Base-by-base conservation (phyloP, 2,113 vertebrate species). In the Nyctereutes procyonoides region DNA sequence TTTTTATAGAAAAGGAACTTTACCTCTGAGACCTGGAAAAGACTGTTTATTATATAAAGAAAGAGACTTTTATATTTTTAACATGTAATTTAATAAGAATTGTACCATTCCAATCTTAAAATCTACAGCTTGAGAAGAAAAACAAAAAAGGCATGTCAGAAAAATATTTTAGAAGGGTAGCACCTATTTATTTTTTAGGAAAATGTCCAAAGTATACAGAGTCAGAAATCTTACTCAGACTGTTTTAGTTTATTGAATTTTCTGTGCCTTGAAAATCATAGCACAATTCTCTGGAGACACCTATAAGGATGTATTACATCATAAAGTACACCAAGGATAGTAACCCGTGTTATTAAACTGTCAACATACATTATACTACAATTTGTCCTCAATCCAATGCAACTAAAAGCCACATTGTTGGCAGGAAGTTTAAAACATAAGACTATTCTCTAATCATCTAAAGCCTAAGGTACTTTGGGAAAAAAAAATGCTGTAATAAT, bases 341-440 rank as follows among this genome's bases (percentile, higher is more conserved):
- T 98, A 99, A 98, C 98, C 97, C 93, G 81, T 97, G 98, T 98
- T 99, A 99, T 99, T 98, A 99, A 99, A 98, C 98, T 99, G 99
- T 99, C 98, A 98, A 97, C 98, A 98, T 98, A 98, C 84, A 98
- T 99, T 98, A 99, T 98, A 97, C 92, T 98, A 95, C 98, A 98
- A 98, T 98, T 98, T 98, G 98, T 99, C 98, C 96, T 96, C 98
- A 91, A 85, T 98, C 95, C 97, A 98, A 96, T 86, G 96, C 97
- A 98, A 93, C 93, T 98, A 97, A 98, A 98, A 98, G 71, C 96
- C 96, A 96, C 77, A 96, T 89, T 97, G 95, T 98, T 98, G 97
- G 98, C 98, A 98, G 97, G 98, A 98, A 98, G 94, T 98, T 98
- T 98, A 98, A 98, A 98, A 98, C 95, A 95, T 97, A 97, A 98